Evolutionary conservation across 1,140 invertebrate genomes (phyloP).

Genomic region (Odontomachus brunneus): DNA sequence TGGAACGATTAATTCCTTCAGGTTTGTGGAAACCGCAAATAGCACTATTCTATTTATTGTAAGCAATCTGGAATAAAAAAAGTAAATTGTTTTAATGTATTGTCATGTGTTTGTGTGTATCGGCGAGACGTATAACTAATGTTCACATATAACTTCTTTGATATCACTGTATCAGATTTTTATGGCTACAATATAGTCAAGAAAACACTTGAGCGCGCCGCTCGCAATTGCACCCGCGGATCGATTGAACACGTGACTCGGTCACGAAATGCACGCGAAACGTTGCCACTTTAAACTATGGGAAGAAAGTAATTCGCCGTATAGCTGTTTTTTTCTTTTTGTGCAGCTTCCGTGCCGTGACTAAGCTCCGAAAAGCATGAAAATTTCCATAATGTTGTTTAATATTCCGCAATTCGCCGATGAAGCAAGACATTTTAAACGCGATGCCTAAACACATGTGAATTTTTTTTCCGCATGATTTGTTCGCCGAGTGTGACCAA

Average conservation of each 20-base stretch:
- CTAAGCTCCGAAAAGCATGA: neutral
- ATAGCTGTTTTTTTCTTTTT: neutral
- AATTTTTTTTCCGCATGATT: neutral
- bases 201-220: constrained; percentile 39
- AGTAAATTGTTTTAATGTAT: neutral
- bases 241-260: constrained; percentile 41
- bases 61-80: constrained; percentile 41
- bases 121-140: neutral
- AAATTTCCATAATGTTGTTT: neutral
- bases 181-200: neutral
- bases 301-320: neutral
- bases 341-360: neutral
- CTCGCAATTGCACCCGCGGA: constrained; percentile 7
- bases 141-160: neutral
- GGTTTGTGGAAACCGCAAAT: constrained; percentile 6
- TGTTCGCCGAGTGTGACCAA: neutral
- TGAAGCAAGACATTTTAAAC: constrained; percentile 14
- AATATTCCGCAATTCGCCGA: neutral
- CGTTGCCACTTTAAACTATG: constrained; percentile 34
- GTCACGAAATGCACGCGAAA: constrained; percentile 44
- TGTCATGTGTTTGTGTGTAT: neutral
- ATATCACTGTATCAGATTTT: constrained; percentile 20
- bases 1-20: constrained; percentile 21
- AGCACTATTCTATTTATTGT: neutral
- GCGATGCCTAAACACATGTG: neutral